phyloP scores from a whole-genome alignment of 1,140 invertebrate species.

The Drosophila pandora region DNA sequence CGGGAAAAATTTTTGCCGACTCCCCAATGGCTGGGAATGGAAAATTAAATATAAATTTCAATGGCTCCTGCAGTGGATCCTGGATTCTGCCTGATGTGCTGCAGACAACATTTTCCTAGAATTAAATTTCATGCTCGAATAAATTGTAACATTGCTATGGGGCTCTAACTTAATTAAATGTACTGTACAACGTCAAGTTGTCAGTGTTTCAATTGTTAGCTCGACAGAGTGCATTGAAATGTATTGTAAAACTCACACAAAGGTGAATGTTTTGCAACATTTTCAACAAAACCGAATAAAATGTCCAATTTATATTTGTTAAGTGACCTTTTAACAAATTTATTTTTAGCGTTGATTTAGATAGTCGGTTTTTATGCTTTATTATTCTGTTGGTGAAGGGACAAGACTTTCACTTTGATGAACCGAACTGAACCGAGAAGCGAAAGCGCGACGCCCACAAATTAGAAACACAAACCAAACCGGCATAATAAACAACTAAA shows the following conservation, averaged over 20 bases:
- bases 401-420: conserved; percentile 15
- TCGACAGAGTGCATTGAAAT: conserved; percentile 8
- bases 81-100: conserved; percentile 1
- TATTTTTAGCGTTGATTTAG: too few relatives aligned
- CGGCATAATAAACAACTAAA: conserved; percentile 35
- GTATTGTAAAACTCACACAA: conserved; percentile 5
- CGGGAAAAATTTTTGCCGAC: conserved; percentile 9
- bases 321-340: background rate
- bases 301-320: background rate
- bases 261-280: background rate
- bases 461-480: conserved; percentile 29
- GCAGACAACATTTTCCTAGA: conserved; percentile 6
- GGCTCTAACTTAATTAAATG: conserved; percentile 14
- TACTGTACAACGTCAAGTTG: background rate
- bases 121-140: conserved; percentile 29
- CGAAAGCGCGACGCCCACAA: conserved; percentile 1
- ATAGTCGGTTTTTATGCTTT: background rate
- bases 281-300: background rate
- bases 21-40: background rate
- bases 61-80: background rate
- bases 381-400: conserved; percentile 12
- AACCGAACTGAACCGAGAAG: conserved; percentile 14
- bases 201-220: conserved; percentile 16
- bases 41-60: conserved; percentile 1
- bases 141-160: conserved; percentile 13